Conservation (phyloP, 2,113 vertebrate genomes). For the Aptenodytes patagonicus region DNA sequence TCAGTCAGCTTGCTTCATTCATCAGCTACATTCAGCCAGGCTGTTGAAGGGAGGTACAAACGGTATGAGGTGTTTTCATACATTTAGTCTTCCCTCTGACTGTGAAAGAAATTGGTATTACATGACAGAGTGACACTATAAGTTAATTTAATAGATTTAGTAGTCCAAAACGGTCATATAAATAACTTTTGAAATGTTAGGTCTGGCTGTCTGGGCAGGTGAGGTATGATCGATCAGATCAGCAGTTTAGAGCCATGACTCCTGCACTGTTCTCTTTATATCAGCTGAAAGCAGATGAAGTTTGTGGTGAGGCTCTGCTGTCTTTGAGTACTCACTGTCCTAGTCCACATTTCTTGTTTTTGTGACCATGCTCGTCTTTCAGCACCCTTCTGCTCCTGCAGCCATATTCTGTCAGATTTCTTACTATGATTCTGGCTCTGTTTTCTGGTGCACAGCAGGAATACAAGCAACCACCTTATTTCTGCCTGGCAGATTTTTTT, state of each 20-base stretch:
- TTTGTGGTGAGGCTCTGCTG: background rate
- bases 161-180: background rate
- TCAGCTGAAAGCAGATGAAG: background rate
- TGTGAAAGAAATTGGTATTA: background rate
- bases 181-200: background rate
- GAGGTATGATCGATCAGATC: background rate
- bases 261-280: background rate
- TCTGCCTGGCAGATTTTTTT: background rate
- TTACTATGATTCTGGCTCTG: background rate
- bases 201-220: background rate
- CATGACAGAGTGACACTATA: background rate
- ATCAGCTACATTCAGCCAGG: background rate
- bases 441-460: background rate
- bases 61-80: background rate
- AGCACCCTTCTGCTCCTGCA: background rate
- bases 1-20: background rate
- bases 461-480: background rate
- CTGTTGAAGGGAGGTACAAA: background rate
- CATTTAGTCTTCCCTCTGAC: background rate
- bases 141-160: background rate
- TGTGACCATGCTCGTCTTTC: background rate
- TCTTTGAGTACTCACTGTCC: background rate
- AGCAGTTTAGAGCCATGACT: background rate
- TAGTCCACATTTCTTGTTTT: background rate
- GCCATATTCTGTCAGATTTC: background rate